Conservation (phyloP, 2,888 invertebrate genomes). For the Alviniconcha strummeri region DNA sequence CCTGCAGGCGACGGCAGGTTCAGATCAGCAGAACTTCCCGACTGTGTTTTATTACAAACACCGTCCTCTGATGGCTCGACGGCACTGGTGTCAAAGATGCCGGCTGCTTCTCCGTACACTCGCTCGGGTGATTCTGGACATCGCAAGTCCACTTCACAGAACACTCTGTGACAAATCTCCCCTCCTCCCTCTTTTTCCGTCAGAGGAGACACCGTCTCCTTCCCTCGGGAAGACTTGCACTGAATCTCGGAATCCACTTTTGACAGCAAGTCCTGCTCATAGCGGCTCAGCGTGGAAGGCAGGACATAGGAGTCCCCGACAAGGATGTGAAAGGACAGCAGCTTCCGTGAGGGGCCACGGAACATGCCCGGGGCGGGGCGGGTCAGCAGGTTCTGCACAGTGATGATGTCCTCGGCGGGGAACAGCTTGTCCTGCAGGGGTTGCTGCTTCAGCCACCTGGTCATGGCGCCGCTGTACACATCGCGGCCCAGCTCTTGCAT, state of each 20-base stretch:
- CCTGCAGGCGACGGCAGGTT: too few relatives aligned
- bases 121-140: constrained; percentile 2
- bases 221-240: neutral
- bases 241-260: constrained; percentile 28
- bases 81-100: neutral
- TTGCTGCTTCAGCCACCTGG: constrained; percentile 40
- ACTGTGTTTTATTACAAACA: too few relatives aligned
- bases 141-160: neutral
- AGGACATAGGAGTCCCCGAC: constrained; percentile 42
- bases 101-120: neutral
- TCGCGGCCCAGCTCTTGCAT: constrained; percentile 41
- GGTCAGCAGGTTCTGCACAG: constrained; percentile 48
- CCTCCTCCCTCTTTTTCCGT: neutral
- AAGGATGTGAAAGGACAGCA: constrained; percentile 53
- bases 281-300: constrained; percentile 13
- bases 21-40: too few relatives aligned
- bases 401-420: constrained; percentile 51
- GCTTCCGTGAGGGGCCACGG: constrained; percentile 43
- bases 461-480: constrained; percentile 43
- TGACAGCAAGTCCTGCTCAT: constrained; percentile 21
- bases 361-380: constrained; percentile 31
- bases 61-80: too few relatives aligned
- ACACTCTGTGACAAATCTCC: constrained; percentile 2
- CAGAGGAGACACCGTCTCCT: neutral
- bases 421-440: constrained; percentile 35